Evolutionary conservation across 2,888 invertebrate genomes (phyloP), one percentile per base, ranked within the genome.

Genomic region (Ceriagrion tenellum): DNA sequence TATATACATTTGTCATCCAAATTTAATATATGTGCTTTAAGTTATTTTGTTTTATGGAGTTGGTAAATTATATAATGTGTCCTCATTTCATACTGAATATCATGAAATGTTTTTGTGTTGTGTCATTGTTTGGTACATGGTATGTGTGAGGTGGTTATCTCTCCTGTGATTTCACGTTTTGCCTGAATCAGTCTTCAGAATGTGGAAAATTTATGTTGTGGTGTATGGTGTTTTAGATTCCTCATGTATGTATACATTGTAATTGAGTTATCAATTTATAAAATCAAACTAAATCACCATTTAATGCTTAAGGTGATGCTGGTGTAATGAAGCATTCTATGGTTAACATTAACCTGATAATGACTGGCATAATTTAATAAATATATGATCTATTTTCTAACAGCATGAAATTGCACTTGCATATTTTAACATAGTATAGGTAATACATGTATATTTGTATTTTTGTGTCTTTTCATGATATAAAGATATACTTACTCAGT

Each of bases 171-270:
- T 26, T 69, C 23, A 69, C n/a, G n/a, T 26, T 69, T 23, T n/a
- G 23, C 69, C n/a, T 81, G 81, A 81, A 81, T 81, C 81, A 81
- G 81, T 81, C 81, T 81, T 81, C 35, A 81, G 81, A 81, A 35
- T 35, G 35, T 81, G 30, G 12, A 35, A 16, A 81, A n/a, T 30
- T 3, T 81, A 16, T 81, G 81, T 30, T 26, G 35, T 16, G 3
- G 1, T 81, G 30, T 35, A 35, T 12, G 81, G 18, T 81, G 81
- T 81, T 81, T 35, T 81, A 81, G 81, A 35, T 81, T 35, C 16
- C 30, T 26, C n/a, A 81, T 81, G 81, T 81, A 81, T 81, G 8
- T 35, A 13, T 35, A 81, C 35, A 81, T 81, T 30, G 35, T 81
- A 35, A 81, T 35, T 0, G 81, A 35, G 81, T 81, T 26, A 59